Conservation (phyloP, 2,888 invertebrate species). For the Mellilla xanthometata region DNA sequence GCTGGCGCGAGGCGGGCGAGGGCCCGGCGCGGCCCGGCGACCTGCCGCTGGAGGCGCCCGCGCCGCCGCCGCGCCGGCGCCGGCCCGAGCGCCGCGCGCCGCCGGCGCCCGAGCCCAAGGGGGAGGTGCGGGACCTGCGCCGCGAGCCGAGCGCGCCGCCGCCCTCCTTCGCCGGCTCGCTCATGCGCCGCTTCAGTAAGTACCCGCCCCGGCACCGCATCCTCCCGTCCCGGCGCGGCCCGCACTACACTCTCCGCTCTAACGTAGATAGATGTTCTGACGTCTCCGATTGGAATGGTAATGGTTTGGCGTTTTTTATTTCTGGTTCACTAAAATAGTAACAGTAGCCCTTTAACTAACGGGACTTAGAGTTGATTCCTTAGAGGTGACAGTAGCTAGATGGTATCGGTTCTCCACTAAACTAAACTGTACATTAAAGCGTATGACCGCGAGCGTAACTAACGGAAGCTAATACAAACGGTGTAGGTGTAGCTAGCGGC, state of each 20-base stretch:
- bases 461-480: conserved; percentile 23
- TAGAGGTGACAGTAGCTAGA: conserved; percentile 74
- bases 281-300: conserved; percentile 69
- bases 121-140: conserved; percentile 81
- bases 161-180: conserved; percentile 86
- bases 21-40: conserved; percentile 70
- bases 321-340: conserved; percentile 55
- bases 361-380: conserved; percentile 54
- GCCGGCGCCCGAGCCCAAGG: conserved; percentile 10
- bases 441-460: conserved; percentile 21
- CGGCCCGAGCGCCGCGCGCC: conserved; percentile 9
- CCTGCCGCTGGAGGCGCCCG: conserved; percentile 73
- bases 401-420: conserved; percentile 33
- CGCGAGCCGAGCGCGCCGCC: conserved; percentile 70
- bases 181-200: conserved; percentile 95
- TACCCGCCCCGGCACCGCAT: conserved; percentile 56
- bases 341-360: conserved; percentile 49
- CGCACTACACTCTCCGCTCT: conserved; percentile 45
- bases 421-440: conserved; percentile 38
- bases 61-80: conserved; percentile 74
- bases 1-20: conserved; percentile 58
- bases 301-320: conserved; percentile 67
- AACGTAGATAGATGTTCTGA: conserved; percentile 63
- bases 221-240: conserved; percentile 9
- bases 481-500: conserved; percentile 16